Percentiles rank a stretch among this genome's conserved stretches.
Evolutionary conservation across 2,888 invertebrate genomes (phyloP).

Genomic region (Hyposoter didymator): DNA sequence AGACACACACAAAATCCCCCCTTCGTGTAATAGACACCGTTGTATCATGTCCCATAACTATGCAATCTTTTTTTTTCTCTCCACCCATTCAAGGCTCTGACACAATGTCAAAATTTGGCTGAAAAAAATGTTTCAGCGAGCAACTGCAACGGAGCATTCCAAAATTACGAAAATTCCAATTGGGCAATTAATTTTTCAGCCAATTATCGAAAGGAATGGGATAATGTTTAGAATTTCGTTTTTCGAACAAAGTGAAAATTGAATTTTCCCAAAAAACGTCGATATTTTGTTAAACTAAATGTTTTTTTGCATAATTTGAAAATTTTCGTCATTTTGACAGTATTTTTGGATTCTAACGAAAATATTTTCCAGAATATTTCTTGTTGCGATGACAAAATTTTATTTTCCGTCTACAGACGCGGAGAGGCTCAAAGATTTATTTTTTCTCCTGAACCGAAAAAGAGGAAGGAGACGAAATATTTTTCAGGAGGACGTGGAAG

Average conservation of each 20-base stretch:
- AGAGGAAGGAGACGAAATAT: not conserved
- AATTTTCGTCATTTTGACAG: too few relatives aligned
- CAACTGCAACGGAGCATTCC: too few relatives aligned
- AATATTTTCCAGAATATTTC: too few relatives aligned
- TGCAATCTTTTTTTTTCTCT: constrained; percentile 23
- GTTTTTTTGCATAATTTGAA: too few relatives aligned
- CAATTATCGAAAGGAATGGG: not conserved
- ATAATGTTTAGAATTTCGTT: not conserved
- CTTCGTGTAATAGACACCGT: constrained; percentile 59
- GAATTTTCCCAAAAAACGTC: too few relatives aligned
- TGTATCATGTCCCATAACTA: constrained; percentile 42
- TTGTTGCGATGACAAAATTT: too few relatives aligned
- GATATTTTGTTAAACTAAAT: too few relatives aligned
- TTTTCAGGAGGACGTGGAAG: not conserved
- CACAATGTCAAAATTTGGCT: not conserved
- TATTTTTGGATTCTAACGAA: too few relatives aligned
- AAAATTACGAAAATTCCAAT: too few relatives aligned
- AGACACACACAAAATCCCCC: constrained; percentile 51
- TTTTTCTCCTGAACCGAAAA: not conserved
- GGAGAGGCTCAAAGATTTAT: not conserved
- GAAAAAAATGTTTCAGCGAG: not conserved
- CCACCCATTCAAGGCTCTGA: not conserved
- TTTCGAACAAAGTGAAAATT: not conserved
- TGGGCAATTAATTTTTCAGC: too few relatives aligned
- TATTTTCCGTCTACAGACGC: too few relatives aligned